A percentile compares a stretch with the other conserved stretches of the same genome.
Evolutionary conservation across 2,797 vertebrate species (phyloP).

Genomic region (Mallotus villosus): DNA sequence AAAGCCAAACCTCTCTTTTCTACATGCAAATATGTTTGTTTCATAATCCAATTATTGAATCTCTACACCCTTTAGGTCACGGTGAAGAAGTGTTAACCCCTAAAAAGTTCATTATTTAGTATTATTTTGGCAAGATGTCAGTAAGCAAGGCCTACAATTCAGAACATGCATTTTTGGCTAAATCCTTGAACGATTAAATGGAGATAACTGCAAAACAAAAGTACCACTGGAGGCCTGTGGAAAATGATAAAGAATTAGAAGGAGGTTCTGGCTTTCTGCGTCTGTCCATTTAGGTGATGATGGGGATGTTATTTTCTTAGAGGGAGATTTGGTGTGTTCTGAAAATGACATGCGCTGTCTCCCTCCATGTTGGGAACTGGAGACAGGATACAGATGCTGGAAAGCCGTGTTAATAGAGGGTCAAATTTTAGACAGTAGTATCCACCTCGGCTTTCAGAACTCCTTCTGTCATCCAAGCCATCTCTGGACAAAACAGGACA

Average conservation of each 20-base stretch:
- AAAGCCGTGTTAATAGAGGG: constrained; percentile 92
- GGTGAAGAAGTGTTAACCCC: neutral
- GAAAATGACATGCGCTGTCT: constrained; percentile 84
- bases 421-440: constrained; percentile 90
- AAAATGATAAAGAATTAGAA: constrained; percentile 66
- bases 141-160: constrained; percentile 37
- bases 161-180: constrained; percentile 40
- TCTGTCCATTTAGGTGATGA: constrained; percentile 75
- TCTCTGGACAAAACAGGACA: constrained; percentile 83
- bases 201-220: constrained; percentile 84
- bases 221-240: constrained; percentile 72
- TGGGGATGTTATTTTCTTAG: constrained; percentile 68
- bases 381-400: constrained; percentile 90
- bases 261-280: constrained; percentile 68
- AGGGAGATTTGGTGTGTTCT: constrained; percentile 75
- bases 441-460: constrained; percentile 88
- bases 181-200: constrained; percentile 73
- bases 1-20: constrained; percentile 81
- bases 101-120: constrained; percentile 70
- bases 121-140: constrained; percentile 25
- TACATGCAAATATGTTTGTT: neutral
- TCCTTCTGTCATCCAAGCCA: constrained; percentile 81
- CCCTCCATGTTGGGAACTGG: constrained; percentile 75
- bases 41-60: neutral
- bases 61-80: neutral